Evolutionary conservation across 23 tunicate genomes (phyloP).

Genomic region (Phallusia fumigata): DNA sequence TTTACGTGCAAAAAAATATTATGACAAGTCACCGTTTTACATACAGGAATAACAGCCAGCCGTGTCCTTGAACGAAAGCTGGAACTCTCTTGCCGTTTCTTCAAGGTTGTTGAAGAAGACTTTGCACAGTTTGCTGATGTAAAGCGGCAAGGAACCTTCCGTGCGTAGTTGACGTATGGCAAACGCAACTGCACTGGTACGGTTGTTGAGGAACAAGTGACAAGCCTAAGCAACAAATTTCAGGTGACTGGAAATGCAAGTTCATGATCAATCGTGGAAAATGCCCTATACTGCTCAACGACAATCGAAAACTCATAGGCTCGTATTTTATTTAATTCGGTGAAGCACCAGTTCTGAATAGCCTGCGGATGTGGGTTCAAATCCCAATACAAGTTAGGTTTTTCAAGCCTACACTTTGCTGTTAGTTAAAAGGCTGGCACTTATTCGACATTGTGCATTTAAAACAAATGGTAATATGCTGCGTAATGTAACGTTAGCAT

Average conservation of each 20-base stretch:
- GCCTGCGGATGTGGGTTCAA: no score
- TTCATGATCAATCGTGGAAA: no score
- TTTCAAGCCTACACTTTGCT: no score
- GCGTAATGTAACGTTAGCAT: neutral
- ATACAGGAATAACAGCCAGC: constrained; percentile 80
- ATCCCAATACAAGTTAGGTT: no score
- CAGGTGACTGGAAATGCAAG: no score
- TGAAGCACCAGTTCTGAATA: no score
- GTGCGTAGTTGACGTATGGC: constrained; percentile 78
- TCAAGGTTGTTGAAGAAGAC: constrained; percentile 76
- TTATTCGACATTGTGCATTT: neutral
- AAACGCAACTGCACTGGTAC: constrained; percentile 74
- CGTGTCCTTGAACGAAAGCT: constrained; percentile 57
- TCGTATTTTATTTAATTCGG: no score
- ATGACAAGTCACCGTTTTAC: neutral
- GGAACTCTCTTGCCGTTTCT: constrained; percentile 90
- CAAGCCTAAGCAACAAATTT: no score
- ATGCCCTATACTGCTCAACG: no score
- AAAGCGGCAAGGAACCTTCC: constrained; percentile 76
- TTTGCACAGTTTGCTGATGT: constrained; percentile 83
- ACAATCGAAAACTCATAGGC: no score
- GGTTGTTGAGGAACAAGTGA: constrained; percentile 71
- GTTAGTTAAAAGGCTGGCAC: no score
- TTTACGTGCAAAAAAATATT: neutral
- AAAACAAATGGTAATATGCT: neutral